These are phyloP conservation scores for Enteromius anoplus DNA, from an alignment of 2,797 vertebrate species.

Conservation along the genomic window DNA sequence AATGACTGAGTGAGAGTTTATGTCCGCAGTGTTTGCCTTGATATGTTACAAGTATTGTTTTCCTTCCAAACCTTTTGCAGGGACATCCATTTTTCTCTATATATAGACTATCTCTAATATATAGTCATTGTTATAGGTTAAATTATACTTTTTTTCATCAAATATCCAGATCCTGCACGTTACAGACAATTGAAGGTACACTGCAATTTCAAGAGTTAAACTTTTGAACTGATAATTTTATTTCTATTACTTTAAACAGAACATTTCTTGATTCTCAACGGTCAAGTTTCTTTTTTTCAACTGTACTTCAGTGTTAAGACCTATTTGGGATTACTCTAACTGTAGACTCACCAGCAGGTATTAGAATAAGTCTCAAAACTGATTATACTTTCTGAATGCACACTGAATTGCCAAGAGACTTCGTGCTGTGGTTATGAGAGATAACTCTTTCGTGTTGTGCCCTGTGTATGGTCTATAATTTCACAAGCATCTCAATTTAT, in stretches of 20 bases:
- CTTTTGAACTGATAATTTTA: conserved; percentile 64
- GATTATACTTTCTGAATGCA: conserved; percentile 44
- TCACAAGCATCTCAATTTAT: conserved; percentile 26
- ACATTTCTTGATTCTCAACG: conserved; percentile 13
- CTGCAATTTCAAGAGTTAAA: conserved; percentile 67
- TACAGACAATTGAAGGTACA: conserved; percentile 75
- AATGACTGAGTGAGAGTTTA: background rate
- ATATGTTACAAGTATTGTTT: conserved; percentile 5
- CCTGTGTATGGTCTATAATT: conserved; percentile 16
- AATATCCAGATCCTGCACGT: conserved; percentile 75
- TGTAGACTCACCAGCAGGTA: conserved; percentile 68
- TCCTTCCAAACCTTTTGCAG: conserved; percentile 14
- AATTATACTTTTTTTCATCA: conserved; percentile 64
- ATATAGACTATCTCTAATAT: conserved; percentile 26
- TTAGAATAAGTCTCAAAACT: conserved; percentile 41
- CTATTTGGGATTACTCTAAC: conserved; percentile 71
- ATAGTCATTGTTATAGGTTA: conserved; percentile 56
- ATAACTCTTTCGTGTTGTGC: conserved; percentile 27
- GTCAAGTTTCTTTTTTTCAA: conserved; percentile 57
- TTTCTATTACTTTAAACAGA: conserved; percentile 57
- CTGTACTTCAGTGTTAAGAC: conserved; percentile 68
- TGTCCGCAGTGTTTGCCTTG: background rate
- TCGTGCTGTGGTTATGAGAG: conserved; percentile 17
- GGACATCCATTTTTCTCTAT: background rate
- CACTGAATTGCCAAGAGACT: conserved; percentile 37